Evolutionary conservation across 1,140 invertebrate genomes (phyloP), one percentile per base, ranked within the genome.

Genomic region (Sycophila sp.): DNA sequence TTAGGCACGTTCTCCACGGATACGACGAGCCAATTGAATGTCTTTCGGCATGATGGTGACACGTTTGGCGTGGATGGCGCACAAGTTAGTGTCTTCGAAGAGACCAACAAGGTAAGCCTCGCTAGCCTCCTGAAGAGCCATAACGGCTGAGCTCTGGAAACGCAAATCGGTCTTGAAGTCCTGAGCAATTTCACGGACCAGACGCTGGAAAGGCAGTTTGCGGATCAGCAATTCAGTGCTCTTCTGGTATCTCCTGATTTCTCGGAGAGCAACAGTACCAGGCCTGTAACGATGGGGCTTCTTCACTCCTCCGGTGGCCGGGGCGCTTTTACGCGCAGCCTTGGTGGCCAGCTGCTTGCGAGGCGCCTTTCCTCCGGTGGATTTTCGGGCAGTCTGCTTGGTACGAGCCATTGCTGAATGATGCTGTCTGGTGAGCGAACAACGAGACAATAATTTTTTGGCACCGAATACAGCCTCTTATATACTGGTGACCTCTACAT

Each of bases 1-100:
- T 84, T 86, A 88, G 74, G 86, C 91, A 82, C 93, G 89, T 87
- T 94, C 93, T 62, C 93, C 92, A 80, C 92, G 91, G 82, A 94
- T 94, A 88, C 94, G 92, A 80, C 94, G 89, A 40, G 94, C 94
- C 76, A 96, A 86, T 83, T 97, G 96, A 56, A 82, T 80, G 78
- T 92, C 91, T 80, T 92, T 92, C 28, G 90, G 90, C 90, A 92
- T 92, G 80, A 92, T 92, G 76, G 91, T 92, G 36, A 92, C 91
- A 72, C 91, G 83, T 83, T 92, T 92, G 71, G 95, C 94, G 82
- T 96, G 94, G 82, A 96, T 96, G 74, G 94, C 94, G 86, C 94
- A 96, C 89, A 96, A 88, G 85, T 96, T 96, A 73, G 94, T 96
- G 85, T 96, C 94, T 90, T 96, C 94, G 86, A 96, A 96, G 10